Evolutionary conservation across 2,888 invertebrate species (phyloP).

Genomic region (Leucophora obtusa): DNA sequence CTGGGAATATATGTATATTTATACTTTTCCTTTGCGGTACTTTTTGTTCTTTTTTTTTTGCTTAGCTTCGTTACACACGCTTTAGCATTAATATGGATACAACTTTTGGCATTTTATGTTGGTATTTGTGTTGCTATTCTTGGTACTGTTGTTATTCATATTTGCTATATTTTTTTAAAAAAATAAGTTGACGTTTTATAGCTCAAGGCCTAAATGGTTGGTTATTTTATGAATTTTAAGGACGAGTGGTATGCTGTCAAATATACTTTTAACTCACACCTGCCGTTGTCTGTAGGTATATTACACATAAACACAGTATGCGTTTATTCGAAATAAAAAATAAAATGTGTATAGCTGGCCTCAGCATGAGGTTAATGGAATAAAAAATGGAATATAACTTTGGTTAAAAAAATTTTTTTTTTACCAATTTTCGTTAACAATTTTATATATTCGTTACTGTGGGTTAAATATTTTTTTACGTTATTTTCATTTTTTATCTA

Average conservation of each 20-base stretch:
- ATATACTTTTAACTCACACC: constrained; percentile 1
- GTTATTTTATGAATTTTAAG: neutral
- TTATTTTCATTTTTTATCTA: constrained; percentile 8
- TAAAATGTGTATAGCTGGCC: constrained; percentile 6
- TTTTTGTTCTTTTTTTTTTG: constrained; percentile 17
- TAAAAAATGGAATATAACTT: constrained; percentile 23
- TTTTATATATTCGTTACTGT: constrained; percentile 8
- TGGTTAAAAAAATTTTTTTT: constrained; percentile 23
- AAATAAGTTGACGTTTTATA: constrained; percentile 27
- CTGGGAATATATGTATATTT: neutral
- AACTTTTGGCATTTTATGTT: constrained; percentile 41
- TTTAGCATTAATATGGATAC: constrained; percentile 53
- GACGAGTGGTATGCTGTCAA: neutral
- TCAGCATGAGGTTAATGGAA: constrained; percentile 45
- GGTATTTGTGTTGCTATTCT: constrained; percentile 8
- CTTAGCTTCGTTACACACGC: constrained; percentile 50
- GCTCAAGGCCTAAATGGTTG: constrained; percentile 26
- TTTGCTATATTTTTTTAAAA: constrained; percentile 27
- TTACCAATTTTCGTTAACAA: constrained; percentile 18
- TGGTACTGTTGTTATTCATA: constrained; percentile 30
- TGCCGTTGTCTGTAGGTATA: constrained; percentile 26
- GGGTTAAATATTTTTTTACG: neutral
- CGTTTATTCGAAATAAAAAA: constrained; percentile 48
- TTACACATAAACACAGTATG: constrained; percentile 36
- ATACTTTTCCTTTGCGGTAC: neutral